A percentile compares a stretch with the other conserved stretches of the same genome.
These are phyloP conservation scores for Centrocercus urophasianus DNA, from an alignment of 2,113 vertebrate genomes.

Conservation along the genomic window DNA sequence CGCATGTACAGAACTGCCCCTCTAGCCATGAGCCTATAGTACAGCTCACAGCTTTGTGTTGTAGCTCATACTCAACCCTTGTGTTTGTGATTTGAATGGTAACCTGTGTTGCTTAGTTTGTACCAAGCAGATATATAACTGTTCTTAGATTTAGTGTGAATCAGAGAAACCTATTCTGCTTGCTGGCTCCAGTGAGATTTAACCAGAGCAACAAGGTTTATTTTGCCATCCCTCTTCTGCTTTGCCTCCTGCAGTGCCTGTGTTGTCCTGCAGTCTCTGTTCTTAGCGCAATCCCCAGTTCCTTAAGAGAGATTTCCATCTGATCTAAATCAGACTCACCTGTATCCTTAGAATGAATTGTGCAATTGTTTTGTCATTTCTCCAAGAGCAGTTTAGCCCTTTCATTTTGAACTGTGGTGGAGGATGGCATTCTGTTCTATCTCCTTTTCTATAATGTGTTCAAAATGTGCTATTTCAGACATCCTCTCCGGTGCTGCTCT, in stretches of 20 bases:
- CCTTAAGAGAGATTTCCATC: not conserved
- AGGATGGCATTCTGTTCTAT: not conserved
- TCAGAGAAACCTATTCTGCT: not conserved
- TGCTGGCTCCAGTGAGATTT: not conserved
- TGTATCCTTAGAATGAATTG: not conserved
- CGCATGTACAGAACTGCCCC: not conserved
- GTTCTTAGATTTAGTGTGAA: not conserved
- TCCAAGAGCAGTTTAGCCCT: not conserved
- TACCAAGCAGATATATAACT: not conserved
- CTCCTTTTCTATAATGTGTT: not conserved
- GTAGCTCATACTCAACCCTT: not conserved
- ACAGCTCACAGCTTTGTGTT: not conserved
- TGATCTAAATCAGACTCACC: not conserved
- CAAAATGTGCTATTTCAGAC: not conserved
- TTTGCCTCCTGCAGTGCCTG: not conserved
- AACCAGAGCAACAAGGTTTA: accelerated
- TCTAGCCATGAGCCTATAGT: not conserved
- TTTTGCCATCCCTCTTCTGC: not conserved
- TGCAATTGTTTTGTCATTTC: not conserved
- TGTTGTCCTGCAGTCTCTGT: constrained; percentile 10
- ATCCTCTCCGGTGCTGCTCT: not conserved
- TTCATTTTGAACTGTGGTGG: not conserved
- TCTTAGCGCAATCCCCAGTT: not conserved
- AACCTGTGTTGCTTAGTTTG: not conserved
- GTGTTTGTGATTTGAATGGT: not conserved